Evolutionary conservation across 2,797 vertebrate species (phyloP).

Genomic region (Merluccius polli): DNA sequence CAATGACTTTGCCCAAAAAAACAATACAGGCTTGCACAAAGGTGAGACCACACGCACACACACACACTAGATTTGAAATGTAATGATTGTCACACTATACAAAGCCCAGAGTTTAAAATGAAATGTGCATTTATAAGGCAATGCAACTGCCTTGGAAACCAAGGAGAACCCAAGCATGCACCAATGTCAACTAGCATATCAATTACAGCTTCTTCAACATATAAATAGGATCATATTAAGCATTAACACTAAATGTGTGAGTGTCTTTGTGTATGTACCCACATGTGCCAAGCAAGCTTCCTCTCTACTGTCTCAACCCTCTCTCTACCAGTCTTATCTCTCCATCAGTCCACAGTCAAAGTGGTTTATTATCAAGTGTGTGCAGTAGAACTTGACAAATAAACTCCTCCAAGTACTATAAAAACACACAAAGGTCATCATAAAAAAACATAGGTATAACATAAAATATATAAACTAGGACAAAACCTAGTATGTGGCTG

Average conservation of each 20-base stretch:
- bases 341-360: not conserved
- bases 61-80: not conserved
- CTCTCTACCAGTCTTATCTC: not conserved
- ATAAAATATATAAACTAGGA: not conserved
- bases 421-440: not conserved
- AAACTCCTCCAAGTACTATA: not conserved
- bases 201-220: not conserved
- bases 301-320: too few species aligned
- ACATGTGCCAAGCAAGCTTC: too few species aligned
- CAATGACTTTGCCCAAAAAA: slow-evolving; percentile 64
- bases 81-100: not conserved
- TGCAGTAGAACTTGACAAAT: not conserved
- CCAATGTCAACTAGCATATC: too few species aligned
- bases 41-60: slow-evolving; percentile 51
- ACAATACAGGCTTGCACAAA: slow-evolving; percentile 58
- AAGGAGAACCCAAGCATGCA: not conserved
- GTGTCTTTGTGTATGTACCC: too few species aligned
- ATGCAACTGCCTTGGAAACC: not conserved
- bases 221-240: not conserved
- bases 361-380: not conserved
- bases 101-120: not conserved
- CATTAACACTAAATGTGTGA: not conserved
- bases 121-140: not conserved
- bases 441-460: not conserved
- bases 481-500: not conserved